These are phyloP conservation scores for Axea sp. DNA, from an alignment of 2,888 invertebrate species.

Conservation along the genomic window DNA sequence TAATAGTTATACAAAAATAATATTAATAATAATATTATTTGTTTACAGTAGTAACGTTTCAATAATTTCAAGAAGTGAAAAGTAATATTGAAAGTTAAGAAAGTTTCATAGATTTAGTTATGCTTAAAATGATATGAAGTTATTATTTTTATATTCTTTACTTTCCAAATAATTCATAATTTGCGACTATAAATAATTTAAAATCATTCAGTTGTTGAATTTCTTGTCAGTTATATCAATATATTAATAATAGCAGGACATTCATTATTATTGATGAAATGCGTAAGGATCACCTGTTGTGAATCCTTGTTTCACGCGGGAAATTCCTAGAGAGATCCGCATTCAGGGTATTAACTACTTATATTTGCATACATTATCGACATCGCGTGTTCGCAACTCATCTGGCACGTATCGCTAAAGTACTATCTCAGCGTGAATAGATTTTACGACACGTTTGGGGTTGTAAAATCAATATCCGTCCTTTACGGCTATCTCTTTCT, in stretches of 20 bases:
- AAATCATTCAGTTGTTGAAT: too few relatives aligned
- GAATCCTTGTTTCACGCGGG: conserved; percentile 52
- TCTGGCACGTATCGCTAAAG: conserved; percentile 70
- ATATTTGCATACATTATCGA: conserved; percentile 57
- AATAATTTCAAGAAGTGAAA: too few relatives aligned
- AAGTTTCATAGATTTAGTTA: too few relatives aligned
- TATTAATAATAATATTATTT: too few relatives aligned
- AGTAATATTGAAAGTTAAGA: too few relatives aligned
- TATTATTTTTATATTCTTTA: too few relatives aligned
- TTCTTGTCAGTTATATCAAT: conserved; percentile 2
- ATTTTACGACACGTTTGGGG: conserved; percentile 74
- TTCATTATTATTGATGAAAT: conserved; percentile 50
- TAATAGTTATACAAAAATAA: too few relatives aligned
- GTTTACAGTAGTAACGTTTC: too few relatives aligned
- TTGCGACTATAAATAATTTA: too few relatives aligned
- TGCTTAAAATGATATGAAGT: too few relatives aligned
- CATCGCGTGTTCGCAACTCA: conserved; percentile 77
- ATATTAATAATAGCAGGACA: conserved; percentile 18
- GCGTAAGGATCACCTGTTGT: conserved; percentile 72
- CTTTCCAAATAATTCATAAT: too few relatives aligned
- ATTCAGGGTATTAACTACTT: conserved; percentile 52
- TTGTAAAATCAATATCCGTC: conserved; percentile 74
- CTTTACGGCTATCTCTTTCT: too few relatives aligned
- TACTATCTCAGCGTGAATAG: conserved; percentile 74
- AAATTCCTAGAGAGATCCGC: conserved; percentile 66